Conservation (phyloP, 2,797 vertebrate genomes). For the Gallinago solitaria region DNA sequence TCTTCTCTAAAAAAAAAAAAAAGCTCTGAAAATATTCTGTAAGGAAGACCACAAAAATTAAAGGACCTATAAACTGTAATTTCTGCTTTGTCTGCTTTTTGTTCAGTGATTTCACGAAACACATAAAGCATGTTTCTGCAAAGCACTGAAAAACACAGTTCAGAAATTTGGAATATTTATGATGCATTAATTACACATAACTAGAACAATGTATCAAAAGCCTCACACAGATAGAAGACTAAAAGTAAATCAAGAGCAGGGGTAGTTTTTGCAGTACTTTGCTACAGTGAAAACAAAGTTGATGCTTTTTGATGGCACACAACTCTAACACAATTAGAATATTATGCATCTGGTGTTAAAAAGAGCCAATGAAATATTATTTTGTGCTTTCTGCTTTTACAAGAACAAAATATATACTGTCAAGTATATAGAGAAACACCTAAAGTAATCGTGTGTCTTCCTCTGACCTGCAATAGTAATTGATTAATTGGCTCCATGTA, state of each 20-base stretch:
- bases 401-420: not conserved
- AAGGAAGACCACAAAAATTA: not conserved
- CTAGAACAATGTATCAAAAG: not conserved
- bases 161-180: not conserved
- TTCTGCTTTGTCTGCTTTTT: not conserved
- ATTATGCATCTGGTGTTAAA: not conserved
- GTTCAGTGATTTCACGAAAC: not conserved
- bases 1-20: not conserved
- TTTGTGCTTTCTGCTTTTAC: not conserved
- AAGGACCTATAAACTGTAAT: not conserved
- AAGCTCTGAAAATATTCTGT: not conserved
- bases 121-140: not conserved
- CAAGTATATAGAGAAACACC: rapidly evolving
- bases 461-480: not conserved
- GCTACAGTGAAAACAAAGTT: not conserved
- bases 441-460: not conserved
- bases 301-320: not conserved
- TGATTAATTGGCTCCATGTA: not conserved
- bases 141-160: not conserved
- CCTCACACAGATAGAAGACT: not conserved
- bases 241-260: not conserved
- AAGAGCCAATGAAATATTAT: not conserved
- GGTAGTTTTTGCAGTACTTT: not conserved
- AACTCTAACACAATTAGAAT: not conserved
- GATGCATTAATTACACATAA: not conserved